Percentiles rank a stretch among this genome's conserved stretches.
Conservation (phyloP, 2,113 vertebrate species). For the sheep (Ovis aries) region ARS-UI_Ramb_v3.0 NC_056060.1:39587501-39588000, state of each 20-base stretch:
- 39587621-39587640: background rate
- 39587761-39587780: background rate
- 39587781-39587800: background rate
- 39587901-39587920: background rate
- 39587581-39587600: too few species aligned
- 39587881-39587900: background rate
- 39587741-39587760: background rate
- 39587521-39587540: too few species aligned
- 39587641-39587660: background rate
- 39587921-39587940: background rate
- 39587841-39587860: background rate
- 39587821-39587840: background rate
- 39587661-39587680: background rate
- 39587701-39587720: background rate
- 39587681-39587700: background rate
- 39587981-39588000: background rate
- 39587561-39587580: too few species aligned
- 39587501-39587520: too few species aligned
- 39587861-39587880: background rate
- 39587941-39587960: background rate
- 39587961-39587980: background rate
- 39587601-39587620: too few species aligned
- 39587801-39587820: background rate
- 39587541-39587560: rapidly evolving
- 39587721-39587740: background rate